phyloP scores from a whole-genome alignment of 2,888 invertebrate species.

The Agrilus biguttatus region DNA sequence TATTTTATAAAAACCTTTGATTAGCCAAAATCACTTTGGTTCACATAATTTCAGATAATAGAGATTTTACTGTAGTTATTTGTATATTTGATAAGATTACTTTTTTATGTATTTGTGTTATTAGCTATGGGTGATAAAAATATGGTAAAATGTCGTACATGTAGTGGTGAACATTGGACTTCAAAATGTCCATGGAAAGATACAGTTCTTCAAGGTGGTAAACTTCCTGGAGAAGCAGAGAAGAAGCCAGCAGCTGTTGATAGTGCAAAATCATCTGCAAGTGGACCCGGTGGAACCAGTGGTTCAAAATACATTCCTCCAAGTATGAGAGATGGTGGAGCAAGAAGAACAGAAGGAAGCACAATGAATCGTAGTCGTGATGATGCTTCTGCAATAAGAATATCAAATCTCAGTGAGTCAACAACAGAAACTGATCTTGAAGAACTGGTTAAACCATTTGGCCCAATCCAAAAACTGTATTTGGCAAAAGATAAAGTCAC shows the following conservation, averaged over 20 bases:
- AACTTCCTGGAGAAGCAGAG: conserved; percentile 39
- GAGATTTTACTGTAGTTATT: no score
- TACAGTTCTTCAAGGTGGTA: conserved; percentile 57
- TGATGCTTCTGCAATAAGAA: conserved; percentile 84
- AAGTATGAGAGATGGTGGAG: conserved; percentile 76
- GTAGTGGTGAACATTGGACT: conserved; percentile 97
- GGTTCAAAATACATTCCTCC: conserved; percentile 78
- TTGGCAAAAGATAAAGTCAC: conserved; percentile 87
- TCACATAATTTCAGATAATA: no score
- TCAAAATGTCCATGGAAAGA: conserved; percentile 97
- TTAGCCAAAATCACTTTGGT: no score
- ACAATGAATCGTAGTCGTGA: conserved; percentile 42
- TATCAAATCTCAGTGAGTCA: conserved; percentile 93
- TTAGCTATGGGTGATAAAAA: conserved; percentile 41
- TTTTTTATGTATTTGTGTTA: conserved; percentile 7
- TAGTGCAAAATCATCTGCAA: conserved; percentile 1
- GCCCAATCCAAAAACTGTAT: conserved; percentile 84
- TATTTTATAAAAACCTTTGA: no score
- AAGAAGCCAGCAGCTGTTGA: conserved; percentile 28
- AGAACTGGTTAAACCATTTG: conserved; percentile 88
- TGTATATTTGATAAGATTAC: conserved; percentile 1
- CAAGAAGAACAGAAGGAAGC: conserved; percentile 29
- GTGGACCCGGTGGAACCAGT: conserved; percentile 22
- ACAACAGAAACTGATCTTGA: conserved; percentile 91
- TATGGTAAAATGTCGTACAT: conserved; percentile 75